Evolutionary conservation across 2,888 invertebrate genomes (phyloP), one percentile per base, ranked within the genome.

Genomic region (Nematopogon swammerdamellus): DNA sequence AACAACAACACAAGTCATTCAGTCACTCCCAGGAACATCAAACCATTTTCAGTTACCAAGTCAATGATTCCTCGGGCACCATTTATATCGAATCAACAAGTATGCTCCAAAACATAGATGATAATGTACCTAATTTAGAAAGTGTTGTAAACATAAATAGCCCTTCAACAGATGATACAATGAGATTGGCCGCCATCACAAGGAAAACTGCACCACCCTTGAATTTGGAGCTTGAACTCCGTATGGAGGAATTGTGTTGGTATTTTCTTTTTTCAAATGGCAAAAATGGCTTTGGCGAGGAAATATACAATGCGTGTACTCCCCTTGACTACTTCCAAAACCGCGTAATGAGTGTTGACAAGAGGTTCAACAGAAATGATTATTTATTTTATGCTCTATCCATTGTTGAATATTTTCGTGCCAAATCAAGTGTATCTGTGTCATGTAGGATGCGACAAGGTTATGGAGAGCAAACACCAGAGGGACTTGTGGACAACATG

Each of bases 301-400:
- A 58, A 53, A 25, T 4, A 25, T 4, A 25, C 25, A 25, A 25
- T 25, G 25, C 10, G 25, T 25, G 25, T 25, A 25, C 25, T 10
- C 25, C 25, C 17, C 50, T 50, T 52, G 44, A 51, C 16, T 51
- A 51, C 45, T 50, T 50, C 44, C 50, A 50, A 49, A 19, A 16
- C 19, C 49, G 49, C 36, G 29, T 18, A 54, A 25, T 25, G 25
- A 25, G 25, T 25, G 25, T 25, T 25, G 25, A 57, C 43, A 50
- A 47, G 18, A 18, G 55, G 44, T 57, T 56, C 49, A 51, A 55
- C 44, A 29, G 53, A 11, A 56, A 48, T 36, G 54, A 56, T 47
- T 54, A 63, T 50, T 54, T 63, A n/a, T 65, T 64, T 57, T 63
- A 54, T 57, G 61, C 61, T 14, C 25, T 63, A 16, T 63, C 61